These are phyloP conservation scores for Alviniconcha strummeri DNA, from an alignment of 2,888 invertebrate genomes.

Conservation along the genomic window DNA sequence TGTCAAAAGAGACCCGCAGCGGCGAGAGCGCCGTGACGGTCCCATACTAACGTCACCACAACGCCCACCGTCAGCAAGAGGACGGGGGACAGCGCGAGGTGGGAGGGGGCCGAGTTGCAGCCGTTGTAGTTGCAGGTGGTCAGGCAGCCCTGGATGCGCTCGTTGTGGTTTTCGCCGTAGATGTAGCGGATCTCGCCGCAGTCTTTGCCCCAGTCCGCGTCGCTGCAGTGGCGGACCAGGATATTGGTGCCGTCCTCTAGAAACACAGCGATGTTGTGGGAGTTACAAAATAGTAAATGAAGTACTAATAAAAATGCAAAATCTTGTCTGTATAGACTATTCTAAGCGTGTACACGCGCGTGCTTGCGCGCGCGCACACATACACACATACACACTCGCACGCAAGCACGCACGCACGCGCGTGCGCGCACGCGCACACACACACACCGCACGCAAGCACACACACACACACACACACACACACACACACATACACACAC, in stretches of 20 bases:
- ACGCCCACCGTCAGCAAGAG: background rate
- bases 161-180: slow-evolving; percentile 45
- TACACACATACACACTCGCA: background rate
- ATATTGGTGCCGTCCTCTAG: slow-evolving; percentile 64
- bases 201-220: slow-evolving; percentile 65
- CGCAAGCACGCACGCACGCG: background rate
- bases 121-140: slow-evolving; percentile 68
- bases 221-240: slow-evolving; percentile 65
- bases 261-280: slow-evolving; percentile 25
- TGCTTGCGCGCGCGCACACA: too few relatives aligned
- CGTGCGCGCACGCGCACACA: too few relatives aligned
- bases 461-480: too few relatives aligned
- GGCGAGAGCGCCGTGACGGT: too few relatives aligned
- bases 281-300: background rate
- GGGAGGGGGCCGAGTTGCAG: slow-evolving; percentile 59
- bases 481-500: too few relatives aligned
- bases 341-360: background rate
- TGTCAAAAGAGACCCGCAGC: too few relatives aligned
- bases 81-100: slow-evolving; percentile 3
- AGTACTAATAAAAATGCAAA: too few relatives aligned
- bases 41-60: background rate
- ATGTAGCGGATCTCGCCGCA: slow-evolving; percentile 65
- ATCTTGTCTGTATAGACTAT: background rate
- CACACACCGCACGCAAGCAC: too few relatives aligned
- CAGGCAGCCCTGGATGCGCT: slow-evolving; percentile 61